Base-by-base conservation (phyloP, 1,140 invertebrate genomes). In the Bombus sibiricus region DNA sequence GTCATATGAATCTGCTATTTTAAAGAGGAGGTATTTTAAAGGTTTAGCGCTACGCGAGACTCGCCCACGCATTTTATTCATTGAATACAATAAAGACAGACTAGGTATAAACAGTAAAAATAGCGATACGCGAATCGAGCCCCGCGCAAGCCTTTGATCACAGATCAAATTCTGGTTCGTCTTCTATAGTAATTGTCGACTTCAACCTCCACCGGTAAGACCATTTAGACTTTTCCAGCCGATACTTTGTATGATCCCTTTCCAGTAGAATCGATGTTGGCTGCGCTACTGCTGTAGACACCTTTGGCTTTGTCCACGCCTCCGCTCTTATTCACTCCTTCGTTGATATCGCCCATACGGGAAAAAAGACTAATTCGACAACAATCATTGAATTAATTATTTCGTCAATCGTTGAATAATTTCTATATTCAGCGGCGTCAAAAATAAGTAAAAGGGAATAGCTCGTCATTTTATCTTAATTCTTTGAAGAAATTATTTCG, bases 201-300 rank as follows among this genome's bases (percentile, higher is more conserved):
- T 25, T 47, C 5, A 43, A 6, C 1, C 28, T 41, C 1, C 8
- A n/a, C 12, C 6, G 68, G 39, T 15, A 1, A 22, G 32, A 34
- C 0, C 4, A 39, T 88, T 86, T 86, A 92, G 64, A 57, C 32
- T 90, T 95, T 95, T 57, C 94, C 94, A 6, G 94, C 94, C 72
- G 92, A 88, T 1, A 95, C 94, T 25, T 92, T 89, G 72, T 94
- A 95, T 47, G 92, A 91, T 85, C 94, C 94, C 86, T 95, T 95
- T 39, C 94, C 94, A 32, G 43, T 89, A 1, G 89, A 90, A 47
- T 94, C 94, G 71, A 95, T 89, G 10, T 83, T 92, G 1, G 92
- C 79, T 13, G 92, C 91, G 47, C 94, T 94, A 74, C 90, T 93
- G 82, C 94, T 95, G 83, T 92, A 95, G 47, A 95, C 94, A 25